Evolutionary conservation across 2,888 invertebrate species (phyloP).

Genomic region (Lysandra coridon): DNA sequence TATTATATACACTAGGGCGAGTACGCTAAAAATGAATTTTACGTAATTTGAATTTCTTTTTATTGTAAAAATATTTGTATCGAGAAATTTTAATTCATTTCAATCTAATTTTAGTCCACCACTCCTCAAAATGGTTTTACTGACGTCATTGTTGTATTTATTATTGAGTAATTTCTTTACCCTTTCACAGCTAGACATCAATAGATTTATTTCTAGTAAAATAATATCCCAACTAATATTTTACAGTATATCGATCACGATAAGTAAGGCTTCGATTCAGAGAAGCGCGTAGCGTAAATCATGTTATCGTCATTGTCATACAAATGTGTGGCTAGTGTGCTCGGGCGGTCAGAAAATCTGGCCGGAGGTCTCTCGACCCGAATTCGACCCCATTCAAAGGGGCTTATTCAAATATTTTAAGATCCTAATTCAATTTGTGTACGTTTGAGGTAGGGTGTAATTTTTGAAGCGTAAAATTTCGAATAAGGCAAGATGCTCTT

Average conservation of each 20-base stretch:
- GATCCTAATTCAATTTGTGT: conserved; percentile 33
- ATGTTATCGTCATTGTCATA: background rate
- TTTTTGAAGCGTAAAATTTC: conserved; percentile 22
- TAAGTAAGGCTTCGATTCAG: background rate
- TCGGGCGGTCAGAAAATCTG: conserved; percentile 29
- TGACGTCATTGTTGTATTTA: no score
- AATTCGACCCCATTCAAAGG: conserved; percentile 29
- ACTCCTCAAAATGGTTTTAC: no score
- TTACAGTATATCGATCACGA: background rate
- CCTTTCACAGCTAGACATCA: no score
- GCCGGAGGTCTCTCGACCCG: conserved; percentile 27
- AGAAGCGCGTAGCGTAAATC: background rate
- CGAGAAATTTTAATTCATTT: no score
- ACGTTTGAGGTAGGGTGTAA: conserved; percentile 24
- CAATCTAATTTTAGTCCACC: no score
- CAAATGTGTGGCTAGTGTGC: conserved; percentile 22
- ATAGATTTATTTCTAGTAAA: background rate
- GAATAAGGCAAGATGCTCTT: conserved; percentile 4
- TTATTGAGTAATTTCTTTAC: no score
- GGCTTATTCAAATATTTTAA: conserved; percentile 34
- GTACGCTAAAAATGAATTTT: no score
- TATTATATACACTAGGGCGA: no score
- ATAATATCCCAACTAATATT: background rate
- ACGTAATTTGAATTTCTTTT: no score
- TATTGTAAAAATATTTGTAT: no score